Conservation (phyloP, 2,797 vertebrate genomes). For the Platalea minor region DNA sequence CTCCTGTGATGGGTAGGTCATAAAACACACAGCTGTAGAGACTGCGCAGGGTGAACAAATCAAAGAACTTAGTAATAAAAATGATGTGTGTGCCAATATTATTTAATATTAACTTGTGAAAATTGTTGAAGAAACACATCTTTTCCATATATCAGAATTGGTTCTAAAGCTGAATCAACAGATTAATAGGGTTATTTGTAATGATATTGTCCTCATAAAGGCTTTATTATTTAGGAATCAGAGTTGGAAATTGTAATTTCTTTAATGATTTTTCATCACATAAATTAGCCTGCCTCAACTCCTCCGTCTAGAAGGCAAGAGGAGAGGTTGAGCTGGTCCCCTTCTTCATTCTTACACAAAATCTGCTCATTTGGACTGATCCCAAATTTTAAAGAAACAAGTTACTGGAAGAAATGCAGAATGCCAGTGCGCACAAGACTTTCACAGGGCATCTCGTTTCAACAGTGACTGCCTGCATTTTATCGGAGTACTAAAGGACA, state of each 20-base stretch:
- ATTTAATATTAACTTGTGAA: conserved; percentile 51
- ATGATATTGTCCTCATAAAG: conserved; percentile 35
- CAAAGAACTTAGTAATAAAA: conserved; percentile 61
- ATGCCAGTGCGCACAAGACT: conserved; percentile 44
- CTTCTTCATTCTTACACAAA: conserved; percentile 68
- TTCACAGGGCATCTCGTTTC: conserved; percentile 65
- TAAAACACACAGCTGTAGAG: conserved; percentile 32
- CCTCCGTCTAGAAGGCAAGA: conserved; percentile 58
- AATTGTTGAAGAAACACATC: conserved; percentile 36
- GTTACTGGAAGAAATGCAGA: conserved; percentile 59
- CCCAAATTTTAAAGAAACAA: conserved; percentile 67
- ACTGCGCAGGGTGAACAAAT: conserved; percentile 26
- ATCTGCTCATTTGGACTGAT: conserved; percentile 57
- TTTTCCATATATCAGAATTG: conserved; percentile 16
- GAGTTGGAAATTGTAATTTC: conserved; percentile 41
- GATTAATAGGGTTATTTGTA: conserved; percentile 52
- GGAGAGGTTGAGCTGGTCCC: conserved; percentile 45
- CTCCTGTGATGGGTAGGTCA: conserved; percentile 28
- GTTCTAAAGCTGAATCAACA: not conserved
- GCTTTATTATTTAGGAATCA: conserved; percentile 59
- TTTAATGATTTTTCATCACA: conserved; percentile 58
- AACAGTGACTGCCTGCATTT: conserved; percentile 60
- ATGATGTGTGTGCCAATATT: conserved; percentile 51
- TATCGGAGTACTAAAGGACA: conserved; percentile 64
- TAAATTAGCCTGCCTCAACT: conserved; percentile 43